A percentile compares a stretch with the other conserved stretches of the same genome.
These are phyloP conservation scores for Strix uralensis DNA, from an alignment of 2,113 vertebrate genomes.

Conservation along the genomic window DNA sequence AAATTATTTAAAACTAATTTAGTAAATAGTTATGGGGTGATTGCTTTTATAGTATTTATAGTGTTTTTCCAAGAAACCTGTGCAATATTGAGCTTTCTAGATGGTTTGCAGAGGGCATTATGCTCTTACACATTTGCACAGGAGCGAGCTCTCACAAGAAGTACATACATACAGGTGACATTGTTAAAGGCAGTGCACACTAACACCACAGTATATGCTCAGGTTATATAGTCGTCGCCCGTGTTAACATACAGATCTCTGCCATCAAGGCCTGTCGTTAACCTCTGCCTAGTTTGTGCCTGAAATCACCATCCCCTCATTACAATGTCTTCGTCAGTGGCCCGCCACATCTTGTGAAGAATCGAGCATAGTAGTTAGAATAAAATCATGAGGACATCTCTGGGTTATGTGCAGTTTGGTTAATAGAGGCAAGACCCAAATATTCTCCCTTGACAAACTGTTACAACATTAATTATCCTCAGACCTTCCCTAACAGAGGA, in stretches of 20 bases:
- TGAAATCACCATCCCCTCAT: background rate
- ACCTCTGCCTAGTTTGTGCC: background rate
- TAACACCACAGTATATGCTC: background rate
- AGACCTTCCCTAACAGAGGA: background rate
- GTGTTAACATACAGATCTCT: background rate
- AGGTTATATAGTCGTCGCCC: fast-evolving
- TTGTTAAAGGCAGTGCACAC: background rate
- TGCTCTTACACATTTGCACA: background rate
- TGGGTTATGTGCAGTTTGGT: background rate
- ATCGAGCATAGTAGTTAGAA: fast-evolving
- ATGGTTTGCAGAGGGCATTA: background rate
- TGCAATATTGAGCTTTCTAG: background rate
- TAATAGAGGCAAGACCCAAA: background rate
- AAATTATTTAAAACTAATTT: background rate
- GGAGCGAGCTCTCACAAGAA: background rate
- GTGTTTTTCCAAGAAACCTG: background rate
- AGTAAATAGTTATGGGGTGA: background rate
- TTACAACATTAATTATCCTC: background rate
- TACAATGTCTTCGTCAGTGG: background rate
- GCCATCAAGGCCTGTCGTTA: background rate
- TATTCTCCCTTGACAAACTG: background rate
- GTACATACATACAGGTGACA: fast-evolving
- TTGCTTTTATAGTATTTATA: background rate
- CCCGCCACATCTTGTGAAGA: background rate
- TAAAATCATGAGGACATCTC: background rate